Evolutionary conservation across 2,888 invertebrate species (phyloP).

Genomic region (Pterostichus madidus): DNA sequence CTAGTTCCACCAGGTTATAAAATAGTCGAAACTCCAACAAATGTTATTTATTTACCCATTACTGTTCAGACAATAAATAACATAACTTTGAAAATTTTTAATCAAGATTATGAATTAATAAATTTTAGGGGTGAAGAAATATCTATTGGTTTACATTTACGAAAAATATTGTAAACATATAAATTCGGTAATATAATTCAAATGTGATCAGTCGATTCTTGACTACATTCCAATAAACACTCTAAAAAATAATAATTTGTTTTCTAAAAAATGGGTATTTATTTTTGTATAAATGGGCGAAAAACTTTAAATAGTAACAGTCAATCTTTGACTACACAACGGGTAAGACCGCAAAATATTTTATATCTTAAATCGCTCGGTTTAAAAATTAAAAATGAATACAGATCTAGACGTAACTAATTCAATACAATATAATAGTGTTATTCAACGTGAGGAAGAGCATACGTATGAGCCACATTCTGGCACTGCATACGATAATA

Average conservation of each 20-base stretch:
- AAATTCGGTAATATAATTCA: background rate
- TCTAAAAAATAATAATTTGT: background rate
- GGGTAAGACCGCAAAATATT: too few relatives aligned
- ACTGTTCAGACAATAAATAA: too few relatives aligned
- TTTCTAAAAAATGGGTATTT: too few relatives aligned
- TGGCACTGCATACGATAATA: conserved; percentile 13
- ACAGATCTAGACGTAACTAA: too few relatives aligned
- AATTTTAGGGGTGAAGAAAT: too few relatives aligned
- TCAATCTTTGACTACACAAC: too few relatives aligned
- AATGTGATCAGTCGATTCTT: background rate
- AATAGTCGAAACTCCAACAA: conserved; percentile 8
- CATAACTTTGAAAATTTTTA: too few relatives aligned
- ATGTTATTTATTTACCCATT: conserved; percentile 4
- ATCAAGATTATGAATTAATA: too few relatives aligned
- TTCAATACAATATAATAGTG: conserved; percentile 1
- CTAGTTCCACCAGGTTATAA: conserved; percentile 1
- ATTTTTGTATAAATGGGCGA: too few relatives aligned
- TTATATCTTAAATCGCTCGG: too few relatives aligned
- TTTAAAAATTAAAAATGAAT: too few relatives aligned
- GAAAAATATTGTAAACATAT: conserved; percentile 20
- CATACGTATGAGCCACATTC: conserved; percentile 22
- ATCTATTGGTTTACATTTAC: background rate
- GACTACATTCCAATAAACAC: background rate
- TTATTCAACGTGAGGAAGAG: conserved; percentile 17
- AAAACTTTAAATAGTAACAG: too few relatives aligned